A percentile compares a stretch with the other conserved stretches of the same genome.
Conservation (phyloP, 2,888 invertebrate genomes). For the Hipparchia sbordonii region DNA sequence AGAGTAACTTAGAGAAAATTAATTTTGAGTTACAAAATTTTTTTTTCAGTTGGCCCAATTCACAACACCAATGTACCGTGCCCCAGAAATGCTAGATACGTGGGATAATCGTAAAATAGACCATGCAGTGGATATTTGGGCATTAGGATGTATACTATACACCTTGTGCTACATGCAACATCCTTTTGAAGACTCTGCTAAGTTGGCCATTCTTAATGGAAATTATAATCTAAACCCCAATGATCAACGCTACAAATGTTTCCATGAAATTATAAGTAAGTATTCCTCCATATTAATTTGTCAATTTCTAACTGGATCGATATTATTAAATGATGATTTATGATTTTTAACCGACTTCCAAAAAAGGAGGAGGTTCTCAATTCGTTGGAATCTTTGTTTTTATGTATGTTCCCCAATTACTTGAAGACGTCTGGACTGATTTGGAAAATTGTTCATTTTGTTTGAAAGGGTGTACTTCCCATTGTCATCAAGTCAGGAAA, state of each 20-base stretch:
- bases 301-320: not conserved
- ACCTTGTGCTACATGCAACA: conserved; percentile 96
- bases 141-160: conserved; percentile 97
- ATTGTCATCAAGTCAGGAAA: too few species aligned
- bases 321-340: not conserved
- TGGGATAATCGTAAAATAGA: conserved; percentile 98
- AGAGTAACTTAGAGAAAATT: not conserved
- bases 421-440: too few species aligned
- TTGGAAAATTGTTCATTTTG: too few species aligned
- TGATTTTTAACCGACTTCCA: too few species aligned
- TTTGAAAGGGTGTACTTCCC: too few species aligned
- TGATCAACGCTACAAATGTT: conserved; percentile 91
- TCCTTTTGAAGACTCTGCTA: conserved; percentile 98
- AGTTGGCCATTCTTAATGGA: conserved; percentile 97
- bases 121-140: conserved; percentile 97
- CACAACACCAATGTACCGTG: conserved; percentile 97
- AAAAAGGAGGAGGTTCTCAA: too few species aligned
- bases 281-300: conserved; percentile 41
- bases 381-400: too few species aligned
- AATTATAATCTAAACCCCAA: conserved; percentile 93
- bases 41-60: conserved; percentile 86
- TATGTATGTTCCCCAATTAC: too few species aligned
- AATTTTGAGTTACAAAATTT: not conserved
- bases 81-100: conserved; percentile 99
- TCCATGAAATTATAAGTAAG: conserved; percentile 95